Evolutionary conservation across 2,888 invertebrate species (phyloP).

Genomic region (Drosophila diplacantha): DNA sequence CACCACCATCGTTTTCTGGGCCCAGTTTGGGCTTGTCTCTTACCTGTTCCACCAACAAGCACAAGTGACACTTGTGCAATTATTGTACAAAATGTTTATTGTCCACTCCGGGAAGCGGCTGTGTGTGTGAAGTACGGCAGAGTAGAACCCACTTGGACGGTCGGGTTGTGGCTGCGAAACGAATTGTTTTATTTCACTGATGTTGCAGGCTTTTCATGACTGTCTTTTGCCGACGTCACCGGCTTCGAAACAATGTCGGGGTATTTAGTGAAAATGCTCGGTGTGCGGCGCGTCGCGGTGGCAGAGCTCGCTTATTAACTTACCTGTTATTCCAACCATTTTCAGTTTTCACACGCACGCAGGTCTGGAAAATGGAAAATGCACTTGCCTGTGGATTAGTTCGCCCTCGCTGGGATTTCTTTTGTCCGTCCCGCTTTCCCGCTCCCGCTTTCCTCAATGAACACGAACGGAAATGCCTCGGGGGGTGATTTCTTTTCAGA

Average conservation of each 20-base stretch:
- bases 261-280: constrained; percentile 66
- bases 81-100: constrained; percentile 47
- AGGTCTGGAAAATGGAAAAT: constrained; percentile 54
- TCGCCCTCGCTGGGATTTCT: constrained; percentile 30
- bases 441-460: constrained; percentile 42
- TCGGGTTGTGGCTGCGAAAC: constrained; percentile 12
- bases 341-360: constrained; percentile 68
- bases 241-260: constrained; percentile 52
- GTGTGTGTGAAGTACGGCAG: constrained; percentile 7
- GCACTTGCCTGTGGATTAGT: constrained; percentile 57
- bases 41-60: constrained; percentile 34
- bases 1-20: constrained; percentile 16
- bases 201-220: constrained; percentile 5
- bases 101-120: constrained; percentile 24
- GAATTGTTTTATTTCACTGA: constrained; percentile 21
- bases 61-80: constrained; percentile 66
- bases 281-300: constrained; percentile 49
- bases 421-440: constrained; percentile 32
- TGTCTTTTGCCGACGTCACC: constrained; percentile 11
- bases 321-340: constrained; percentile 63
- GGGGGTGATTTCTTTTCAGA: constrained; percentile 52
- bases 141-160: constrained; percentile 19
- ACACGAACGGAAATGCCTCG: constrained; percentile 64
- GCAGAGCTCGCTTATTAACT: constrained; percentile 61
- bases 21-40: constrained; percentile 40